These are phyloP conservation scores for Knipowitschia caucasica DNA, from an alignment of 2,797 vertebrate genomes.

Conservation along the genomic window DNA sequence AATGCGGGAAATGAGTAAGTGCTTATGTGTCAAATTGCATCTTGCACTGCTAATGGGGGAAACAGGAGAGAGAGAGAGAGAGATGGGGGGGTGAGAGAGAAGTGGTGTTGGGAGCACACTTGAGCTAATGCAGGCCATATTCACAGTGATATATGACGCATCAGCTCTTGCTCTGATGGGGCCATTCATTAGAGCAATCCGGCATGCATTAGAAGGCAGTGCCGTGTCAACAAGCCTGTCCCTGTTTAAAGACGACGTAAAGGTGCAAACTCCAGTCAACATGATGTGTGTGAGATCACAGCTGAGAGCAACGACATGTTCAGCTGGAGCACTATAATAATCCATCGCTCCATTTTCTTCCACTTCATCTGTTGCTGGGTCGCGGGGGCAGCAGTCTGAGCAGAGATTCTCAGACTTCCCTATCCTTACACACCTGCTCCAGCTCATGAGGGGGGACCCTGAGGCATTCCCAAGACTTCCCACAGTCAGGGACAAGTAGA, in stretches of 20 bases:
- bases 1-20: too few species aligned
- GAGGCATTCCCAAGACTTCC: too few species aligned
- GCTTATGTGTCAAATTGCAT: conserved; percentile 2
- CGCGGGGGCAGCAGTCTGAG: too few species aligned
- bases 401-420: too few species aligned
- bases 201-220: conserved; percentile 33
- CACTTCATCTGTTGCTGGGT: too few species aligned
- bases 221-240: conserved; percentile 34
- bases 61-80: conserved; percentile 1
- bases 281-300: neutral
- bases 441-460: too few species aligned
- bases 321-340: too few species aligned
- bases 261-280: conserved; percentile 4
- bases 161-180: conserved; percentile 23
- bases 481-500: too few species aligned
- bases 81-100: conserved; percentile 9
- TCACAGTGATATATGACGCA: conserved; percentile 42
- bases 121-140: conserved; percentile 25
- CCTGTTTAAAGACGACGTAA: conserved; percentile 16
- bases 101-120: too few species aligned
- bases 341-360: too few species aligned
- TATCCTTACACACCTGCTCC: too few species aligned
- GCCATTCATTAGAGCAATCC: conserved; percentile 37
- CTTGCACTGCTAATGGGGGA: conserved; percentile 17
- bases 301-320: too few species aligned